These are phyloP conservation scores for Sciaenops ocellatus DNA, from an alignment of 2,797 vertebrate species.

Conservation along the genomic window DNA sequence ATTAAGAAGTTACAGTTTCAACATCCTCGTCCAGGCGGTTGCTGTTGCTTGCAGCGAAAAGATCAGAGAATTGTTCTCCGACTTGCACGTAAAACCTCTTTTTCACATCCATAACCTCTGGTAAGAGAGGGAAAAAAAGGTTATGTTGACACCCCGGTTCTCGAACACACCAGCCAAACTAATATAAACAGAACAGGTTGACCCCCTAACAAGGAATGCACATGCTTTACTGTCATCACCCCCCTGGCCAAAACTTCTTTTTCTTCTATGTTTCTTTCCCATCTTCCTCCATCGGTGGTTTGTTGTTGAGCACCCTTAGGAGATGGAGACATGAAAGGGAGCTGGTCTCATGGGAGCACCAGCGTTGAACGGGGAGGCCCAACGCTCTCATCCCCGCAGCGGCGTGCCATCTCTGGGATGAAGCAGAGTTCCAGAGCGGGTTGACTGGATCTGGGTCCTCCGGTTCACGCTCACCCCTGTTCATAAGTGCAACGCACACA, in stretches of 20 bases:
- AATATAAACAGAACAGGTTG: slow-evolving; percentile 62
- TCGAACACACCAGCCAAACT: slow-evolving; percentile 11
- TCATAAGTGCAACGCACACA: slow-evolving; percentile 36
- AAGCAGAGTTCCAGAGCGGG: slow-evolving; percentile 55
- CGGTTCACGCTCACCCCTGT: slow-evolving; percentile 56
- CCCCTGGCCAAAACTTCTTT: slow-evolving; percentile 55
- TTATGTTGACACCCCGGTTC: slow-evolving; percentile 33
- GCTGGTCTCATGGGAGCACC: slow-evolving; percentile 73
- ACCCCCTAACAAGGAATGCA: slow-evolving; percentile 53
- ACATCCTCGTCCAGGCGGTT: slow-evolving; percentile 17
- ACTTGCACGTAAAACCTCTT: slow-evolving; percentile 18
- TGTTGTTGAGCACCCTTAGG: slow-evolving; percentile 82
- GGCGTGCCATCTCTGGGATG: slow-evolving; percentile 58
- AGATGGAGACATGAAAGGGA: slow-evolving; percentile 83
- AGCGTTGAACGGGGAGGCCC: slow-evolving; percentile 69
- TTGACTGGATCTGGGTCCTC: slow-evolving; percentile 40
- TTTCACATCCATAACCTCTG: slow-evolving; percentile 48
- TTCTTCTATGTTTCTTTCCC: slow-evolving; percentile 43
- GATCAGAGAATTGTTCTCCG: slow-evolving; percentile 35
- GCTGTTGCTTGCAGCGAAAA: slow-evolving; percentile 31
- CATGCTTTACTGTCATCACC: slow-evolving; percentile 29
- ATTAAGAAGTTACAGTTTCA: slow-evolving; percentile 43
- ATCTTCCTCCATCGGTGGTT: slow-evolving; percentile 55
- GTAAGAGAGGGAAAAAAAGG: slow-evolving; percentile 15
- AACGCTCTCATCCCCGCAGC: slow-evolving; percentile 55